phyloP scores from a whole-genome alignment of 2,888 invertebrate species.

The Ophioninae sp. region DNA sequence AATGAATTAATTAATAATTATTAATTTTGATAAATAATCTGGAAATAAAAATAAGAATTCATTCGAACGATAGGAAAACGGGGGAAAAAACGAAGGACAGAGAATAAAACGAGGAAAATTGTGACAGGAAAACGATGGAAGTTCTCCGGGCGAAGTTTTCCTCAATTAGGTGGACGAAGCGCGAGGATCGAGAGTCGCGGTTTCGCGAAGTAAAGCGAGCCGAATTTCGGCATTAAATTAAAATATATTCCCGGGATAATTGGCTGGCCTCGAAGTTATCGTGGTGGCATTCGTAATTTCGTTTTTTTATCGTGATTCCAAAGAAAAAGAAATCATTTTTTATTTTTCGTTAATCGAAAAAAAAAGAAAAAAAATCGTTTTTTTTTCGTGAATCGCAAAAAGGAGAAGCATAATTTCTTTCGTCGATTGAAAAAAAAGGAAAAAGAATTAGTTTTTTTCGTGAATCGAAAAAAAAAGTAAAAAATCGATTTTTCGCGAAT shows the following conservation, averaged over 20 bases:
- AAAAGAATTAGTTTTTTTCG: too few species aligned
- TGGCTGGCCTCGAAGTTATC: conserved; percentile 50
- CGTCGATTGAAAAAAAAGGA: too few species aligned
- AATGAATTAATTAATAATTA: too few species aligned
- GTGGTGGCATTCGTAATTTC: conserved; percentile 28
- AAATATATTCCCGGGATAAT: conserved; percentile 36
- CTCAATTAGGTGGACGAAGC: conserved; percentile 12
- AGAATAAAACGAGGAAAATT: not conserved
- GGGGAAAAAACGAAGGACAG: not conserved
- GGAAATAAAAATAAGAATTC: too few species aligned
- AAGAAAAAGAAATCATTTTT: too few species aligned
- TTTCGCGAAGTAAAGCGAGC: conserved; percentile 6
- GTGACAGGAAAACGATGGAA: not conserved
- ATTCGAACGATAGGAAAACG: too few species aligned
- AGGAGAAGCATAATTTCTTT: too few species aligned
- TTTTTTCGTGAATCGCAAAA: too few species aligned
- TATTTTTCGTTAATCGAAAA: conserved; percentile 22
- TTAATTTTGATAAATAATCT: too few species aligned
- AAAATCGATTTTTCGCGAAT: too few species aligned
- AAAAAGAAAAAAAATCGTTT: conserved; percentile 16
- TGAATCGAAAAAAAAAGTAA: too few species aligned
- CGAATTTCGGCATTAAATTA: conserved; percentile 38
- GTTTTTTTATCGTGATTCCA: not conserved
- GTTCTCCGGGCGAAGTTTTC: conserved; percentile 20
- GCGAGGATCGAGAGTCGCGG: not conserved